A percentile compares a stretch with the other conserved stretches of the same genome.
phyloP scores from a whole-genome alignment of 2,113 vertebrate species.

The Notothenia rossii region DNA sequence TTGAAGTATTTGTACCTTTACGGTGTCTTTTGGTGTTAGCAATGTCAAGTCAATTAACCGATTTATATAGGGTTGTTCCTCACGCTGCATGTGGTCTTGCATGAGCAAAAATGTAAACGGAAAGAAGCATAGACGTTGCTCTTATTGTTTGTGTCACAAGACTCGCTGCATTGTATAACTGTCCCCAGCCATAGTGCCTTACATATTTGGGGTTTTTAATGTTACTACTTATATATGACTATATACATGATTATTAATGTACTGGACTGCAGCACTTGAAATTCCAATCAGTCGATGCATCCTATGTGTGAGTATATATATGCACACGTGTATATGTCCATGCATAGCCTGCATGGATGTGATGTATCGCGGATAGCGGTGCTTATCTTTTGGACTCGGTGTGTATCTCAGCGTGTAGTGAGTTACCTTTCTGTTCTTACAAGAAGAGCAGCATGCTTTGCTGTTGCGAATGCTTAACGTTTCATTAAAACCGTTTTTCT shows the following conservation, averaged over 20 bases:
- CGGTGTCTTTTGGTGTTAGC: conserved; percentile 90
- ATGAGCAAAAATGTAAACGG: conserved; percentile 91
- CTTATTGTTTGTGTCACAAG: conserved; percentile 94
- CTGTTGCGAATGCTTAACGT: conserved; percentile 90
- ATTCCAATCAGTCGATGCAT: conserved; percentile 92
- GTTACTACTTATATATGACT: conserved; percentile 96
- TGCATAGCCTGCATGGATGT: conserved; percentile 83
- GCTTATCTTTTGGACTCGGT: conserved; percentile 90
- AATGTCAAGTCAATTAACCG: conserved; percentile 92
- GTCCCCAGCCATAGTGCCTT: conserved; percentile 99
- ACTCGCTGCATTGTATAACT: conserved; percentile 97
- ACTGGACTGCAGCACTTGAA: conserved; percentile 99
- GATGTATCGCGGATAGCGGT: conserved; percentile 85
- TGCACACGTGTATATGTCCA: conserved; percentile 80
- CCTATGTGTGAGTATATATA: conserved; percentile 83
- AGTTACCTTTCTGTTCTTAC: conserved; percentile 83
- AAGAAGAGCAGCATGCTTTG: conserved; percentile 90
- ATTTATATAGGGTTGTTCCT: conserved; percentile 88
- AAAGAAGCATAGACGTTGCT: conserved; percentile 94
- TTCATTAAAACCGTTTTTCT: conserved; percentile 71
- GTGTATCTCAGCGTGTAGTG: conserved; percentile 89
- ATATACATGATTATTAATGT: conserved; percentile 88
- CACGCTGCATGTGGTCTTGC: conserved; percentile 99
- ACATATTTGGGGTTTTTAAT: conserved; percentile 99
- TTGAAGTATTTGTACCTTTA: conserved; percentile 91